phyloP scores from a whole-genome alignment of 2,888 invertebrate genomes.

The Hyposoter didymator region DNA sequence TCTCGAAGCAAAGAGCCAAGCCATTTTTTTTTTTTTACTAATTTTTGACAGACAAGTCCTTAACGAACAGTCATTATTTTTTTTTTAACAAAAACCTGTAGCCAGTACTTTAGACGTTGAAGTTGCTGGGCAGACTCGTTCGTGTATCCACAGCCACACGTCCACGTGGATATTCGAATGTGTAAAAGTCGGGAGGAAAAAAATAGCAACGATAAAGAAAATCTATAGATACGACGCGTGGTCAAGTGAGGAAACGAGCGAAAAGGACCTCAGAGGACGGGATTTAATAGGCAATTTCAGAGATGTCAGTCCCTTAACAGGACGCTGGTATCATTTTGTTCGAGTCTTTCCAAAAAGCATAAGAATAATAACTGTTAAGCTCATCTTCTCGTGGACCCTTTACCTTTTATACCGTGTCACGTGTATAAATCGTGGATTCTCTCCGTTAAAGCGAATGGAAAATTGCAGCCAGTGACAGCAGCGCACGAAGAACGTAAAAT shows the following conservation, averaged over 20 bases:
- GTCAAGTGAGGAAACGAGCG: slow-evolving; percentile 49
- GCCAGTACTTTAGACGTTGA: slow-evolving; percentile 12
- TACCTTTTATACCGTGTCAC: slow-evolving; percentile 58
- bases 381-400: slow-evolving; percentile 70
- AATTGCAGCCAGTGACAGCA: slow-evolving; percentile 15
- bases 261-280: slow-evolving; percentile 67
- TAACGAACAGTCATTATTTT: too few relatives aligned
- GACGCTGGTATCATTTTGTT: slow-evolving; percentile 73
- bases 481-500: background rate
- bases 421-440: slow-evolving; percentile 4
- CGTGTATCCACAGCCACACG: background rate
- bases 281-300: slow-evolving; percentile 82
- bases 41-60: background rate
- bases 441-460: slow-evolving; percentile 14
- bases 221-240: slow-evolving; percentile 29
- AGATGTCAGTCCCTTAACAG: slow-evolving; percentile 81
- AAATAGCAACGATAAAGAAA: slow-evolving; percentile 36
- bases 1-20: too few relatives aligned
- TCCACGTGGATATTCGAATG: background rate
- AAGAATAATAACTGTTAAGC: slow-evolving; percentile 68
- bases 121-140: background rate
- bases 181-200: background rate
- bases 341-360: slow-evolving; percentile 67
- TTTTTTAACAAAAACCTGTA: slow-evolving; percentile 17
- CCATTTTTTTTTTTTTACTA: too few relatives aligned